Conservation (phyloP, 2,888 invertebrate genomes). For the Ganaspis brasiliensis region DNA sequence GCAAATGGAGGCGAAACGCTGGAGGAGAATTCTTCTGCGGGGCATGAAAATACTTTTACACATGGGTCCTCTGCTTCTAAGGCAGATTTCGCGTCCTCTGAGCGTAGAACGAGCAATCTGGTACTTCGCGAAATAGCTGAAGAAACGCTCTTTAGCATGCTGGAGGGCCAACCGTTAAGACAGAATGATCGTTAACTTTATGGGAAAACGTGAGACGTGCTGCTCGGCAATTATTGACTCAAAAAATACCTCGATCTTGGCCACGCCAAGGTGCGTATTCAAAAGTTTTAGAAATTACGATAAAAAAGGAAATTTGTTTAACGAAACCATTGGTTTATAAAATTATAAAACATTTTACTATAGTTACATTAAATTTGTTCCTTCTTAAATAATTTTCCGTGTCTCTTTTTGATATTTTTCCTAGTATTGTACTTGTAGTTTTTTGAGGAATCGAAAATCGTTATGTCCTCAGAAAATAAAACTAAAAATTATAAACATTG, state of each 20-base stretch:
- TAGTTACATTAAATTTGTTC: too few relatives aligned
- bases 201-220: slow-evolving; percentile 74
- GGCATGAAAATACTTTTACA: slow-evolving; percentile 39
- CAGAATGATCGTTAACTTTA: slow-evolving; percentile 78
- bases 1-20: slow-evolving; percentile 58
- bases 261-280: slow-evolving; percentile 68
- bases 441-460: too few relatives aligned
- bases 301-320: too few relatives aligned
- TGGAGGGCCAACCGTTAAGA: slow-evolving; percentile 64
- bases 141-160: slow-evolving; percentile 64
- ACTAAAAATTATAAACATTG: too few relatives aligned
- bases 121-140: slow-evolving; percentile 66
- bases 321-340: too few relatives aligned
- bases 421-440: too few relatives aligned
- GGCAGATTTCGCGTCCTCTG: slow-evolving; percentile 60
- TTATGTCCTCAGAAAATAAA: too few relatives aligned
- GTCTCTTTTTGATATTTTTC: too few relatives aligned
- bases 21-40: slow-evolving; percentile 55
- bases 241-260: slow-evolving; percentile 76
- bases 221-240: slow-evolving; percentile 75
- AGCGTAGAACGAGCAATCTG: slow-evolving; percentile 65
- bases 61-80: slow-evolving; percentile 22
- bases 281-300: too few relatives aligned
- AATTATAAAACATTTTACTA: too few relatives aligned
- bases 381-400: too few relatives aligned